A percentile compares a stretch with the other conserved stretches of the same genome.
Conservation (phyloP, 2,113 vertebrate species). For the Hemicordylus capensis region DNA sequence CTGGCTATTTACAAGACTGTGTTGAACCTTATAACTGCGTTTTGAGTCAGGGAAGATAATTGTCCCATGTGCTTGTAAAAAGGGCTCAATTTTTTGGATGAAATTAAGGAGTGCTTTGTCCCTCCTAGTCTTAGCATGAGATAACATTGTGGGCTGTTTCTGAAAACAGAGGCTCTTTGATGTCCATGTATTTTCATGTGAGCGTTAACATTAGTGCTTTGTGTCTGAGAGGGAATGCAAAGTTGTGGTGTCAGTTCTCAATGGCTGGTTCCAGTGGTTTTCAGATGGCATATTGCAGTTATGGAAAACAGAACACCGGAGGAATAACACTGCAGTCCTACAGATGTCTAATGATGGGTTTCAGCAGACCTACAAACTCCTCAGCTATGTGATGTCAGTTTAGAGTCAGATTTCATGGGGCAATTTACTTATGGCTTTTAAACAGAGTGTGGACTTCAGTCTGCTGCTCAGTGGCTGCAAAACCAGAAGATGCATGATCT, state of each 20-base stretch:
- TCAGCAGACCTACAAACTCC: conserved; percentile 37
- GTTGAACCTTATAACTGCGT: background rate
- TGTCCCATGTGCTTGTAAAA: background rate
- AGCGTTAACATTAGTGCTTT: background rate
- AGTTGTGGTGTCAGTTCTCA: conserved; percentile 35
- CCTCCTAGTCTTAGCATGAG: background rate
- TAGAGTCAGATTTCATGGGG: conserved; percentile 39
- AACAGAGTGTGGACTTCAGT: conserved; percentile 19
- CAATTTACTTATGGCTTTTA: background rate
- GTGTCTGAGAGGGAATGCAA: conserved; percentile 21
- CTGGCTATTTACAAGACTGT: background rate
- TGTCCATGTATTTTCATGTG: background rate
- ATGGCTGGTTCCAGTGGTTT: conserved; percentile 53
- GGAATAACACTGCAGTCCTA: conserved; percentile 46
- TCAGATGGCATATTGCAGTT: conserved; percentile 63
- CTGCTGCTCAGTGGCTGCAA: conserved; percentile 34
- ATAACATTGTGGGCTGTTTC: conserved; percentile 1
- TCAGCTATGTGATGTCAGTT: conserved; percentile 34
- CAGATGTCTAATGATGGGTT: conserved; percentile 71
- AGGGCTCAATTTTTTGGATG: conserved; percentile 1
- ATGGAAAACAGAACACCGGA: conserved; percentile 46
- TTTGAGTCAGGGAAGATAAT: background rate
- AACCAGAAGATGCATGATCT: conserved; percentile 42
- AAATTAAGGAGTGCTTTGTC: background rate
- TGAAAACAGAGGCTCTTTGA: conserved; percentile 16